A percentile compares a stretch with the other conserved stretches of the same genome.
Conservation (phyloP, 2,113 vertebrate genomes). For the Raja brachyura region DNA sequence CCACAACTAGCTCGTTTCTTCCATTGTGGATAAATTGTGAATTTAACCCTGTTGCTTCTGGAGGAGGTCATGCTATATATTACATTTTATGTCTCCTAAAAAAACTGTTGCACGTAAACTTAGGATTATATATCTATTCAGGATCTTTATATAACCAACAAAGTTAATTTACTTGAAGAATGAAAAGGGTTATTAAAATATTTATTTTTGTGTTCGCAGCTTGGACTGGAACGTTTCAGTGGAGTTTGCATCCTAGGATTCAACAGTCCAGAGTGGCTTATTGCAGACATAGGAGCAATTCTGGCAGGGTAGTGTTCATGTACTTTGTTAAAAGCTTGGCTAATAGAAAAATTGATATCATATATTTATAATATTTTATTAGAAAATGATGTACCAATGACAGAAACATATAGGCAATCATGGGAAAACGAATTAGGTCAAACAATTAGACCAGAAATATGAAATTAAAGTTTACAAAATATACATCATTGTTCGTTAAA, state of each 20-base stretch:
- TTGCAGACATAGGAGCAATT: conserved; percentile 75
- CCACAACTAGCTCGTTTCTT: no score
- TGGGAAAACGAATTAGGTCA: no score
- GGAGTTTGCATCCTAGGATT: conserved; percentile 86
- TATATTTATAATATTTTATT: no score
- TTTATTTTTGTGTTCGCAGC: conserved; percentile 56
- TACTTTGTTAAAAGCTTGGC: background rate
- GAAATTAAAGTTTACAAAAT: no score
- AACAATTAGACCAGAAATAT: no score
- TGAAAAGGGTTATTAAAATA: background rate
- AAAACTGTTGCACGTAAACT: background rate
- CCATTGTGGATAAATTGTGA: background rate
- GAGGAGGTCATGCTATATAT: background rate
- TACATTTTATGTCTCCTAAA: background rate
- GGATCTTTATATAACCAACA: background rate
- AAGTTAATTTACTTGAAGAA: background rate
- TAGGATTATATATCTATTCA: background rate
- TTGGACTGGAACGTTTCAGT: conserved; percentile 79
- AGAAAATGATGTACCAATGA: no score
- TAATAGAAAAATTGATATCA: no score
- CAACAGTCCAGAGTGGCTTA: conserved; percentile 82
- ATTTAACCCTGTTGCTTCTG: background rate
- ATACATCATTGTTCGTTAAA: no score
- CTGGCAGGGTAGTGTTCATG: conserved; percentile 69
- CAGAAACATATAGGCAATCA: no score